Evolutionary conservation across 2,113 vertebrate genomes (phyloP).

Genomic region (Actenoides lindsayi): DNA sequence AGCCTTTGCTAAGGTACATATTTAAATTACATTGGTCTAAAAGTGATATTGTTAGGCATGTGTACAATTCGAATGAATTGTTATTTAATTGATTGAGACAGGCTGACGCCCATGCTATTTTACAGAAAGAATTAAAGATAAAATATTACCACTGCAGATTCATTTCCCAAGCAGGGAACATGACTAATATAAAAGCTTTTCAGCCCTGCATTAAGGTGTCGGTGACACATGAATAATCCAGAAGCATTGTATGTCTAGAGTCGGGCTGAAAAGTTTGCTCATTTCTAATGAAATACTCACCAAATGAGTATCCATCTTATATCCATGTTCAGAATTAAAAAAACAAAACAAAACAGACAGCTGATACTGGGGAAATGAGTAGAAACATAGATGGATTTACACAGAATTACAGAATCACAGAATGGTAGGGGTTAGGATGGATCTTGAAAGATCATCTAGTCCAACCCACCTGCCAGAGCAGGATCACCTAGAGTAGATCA

Average conservation of each 20-base stretch:
- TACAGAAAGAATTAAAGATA: conserved; percentile 1
- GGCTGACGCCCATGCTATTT: not conserved
- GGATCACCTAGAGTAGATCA: no score
- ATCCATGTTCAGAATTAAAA: not conserved
- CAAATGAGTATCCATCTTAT: not conserved
- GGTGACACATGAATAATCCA: not conserved
- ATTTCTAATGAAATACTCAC: not conserved
- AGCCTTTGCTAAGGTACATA: not conserved
- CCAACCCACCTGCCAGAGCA: no score
- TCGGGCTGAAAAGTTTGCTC: not conserved
- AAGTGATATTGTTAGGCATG: not conserved
- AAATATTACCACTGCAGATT: not conserved
- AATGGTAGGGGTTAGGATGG: no score
- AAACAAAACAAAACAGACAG: no score
- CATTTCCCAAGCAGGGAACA: not conserved
- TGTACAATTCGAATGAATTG: conserved; percentile 12
- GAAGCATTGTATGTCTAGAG: not conserved
- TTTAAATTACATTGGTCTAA: not conserved
- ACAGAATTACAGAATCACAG: no score
- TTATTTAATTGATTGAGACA: conserved; percentile 18
- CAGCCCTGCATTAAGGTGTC: not conserved
- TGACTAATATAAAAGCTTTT: not conserved
- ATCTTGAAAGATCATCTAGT: no score
- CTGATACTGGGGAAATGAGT: not conserved
- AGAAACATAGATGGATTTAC: not conserved